These are phyloP conservation scores for Cecidostiba fungosa DNA, from an alignment of 2,888 invertebrate species.

Conservation along the genomic window DNA sequence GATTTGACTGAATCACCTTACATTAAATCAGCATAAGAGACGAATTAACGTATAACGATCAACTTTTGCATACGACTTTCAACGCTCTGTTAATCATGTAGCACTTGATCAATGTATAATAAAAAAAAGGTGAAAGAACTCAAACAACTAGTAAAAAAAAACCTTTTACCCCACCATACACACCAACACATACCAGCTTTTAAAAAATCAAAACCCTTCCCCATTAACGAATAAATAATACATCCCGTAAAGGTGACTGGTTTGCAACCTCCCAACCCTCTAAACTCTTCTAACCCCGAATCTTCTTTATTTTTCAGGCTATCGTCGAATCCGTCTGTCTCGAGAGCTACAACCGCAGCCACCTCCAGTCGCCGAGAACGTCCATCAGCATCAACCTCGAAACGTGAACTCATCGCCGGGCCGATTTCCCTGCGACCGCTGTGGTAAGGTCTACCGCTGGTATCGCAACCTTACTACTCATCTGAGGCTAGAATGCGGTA, in stretches of 20 bases:
- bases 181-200: not conserved
- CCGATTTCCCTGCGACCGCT: slow-evolving; percentile 81
- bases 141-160: not conserved
- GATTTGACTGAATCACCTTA: not conserved
- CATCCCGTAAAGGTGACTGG: not conserved
- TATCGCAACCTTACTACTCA: slow-evolving; percentile 83
- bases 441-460: slow-evolving; percentile 83
- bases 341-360: not conserved
- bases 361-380: not conserved
- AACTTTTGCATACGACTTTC: not conserved
- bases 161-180: not conserved
- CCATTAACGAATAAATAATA: not conserved
- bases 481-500: slow-evolving; percentile 83
- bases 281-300: not conserved
- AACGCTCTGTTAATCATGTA: not conserved
- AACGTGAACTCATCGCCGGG: slow-evolving; percentile 66
- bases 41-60: not conserved
- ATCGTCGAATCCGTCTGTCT: slow-evolving; percentile 21
- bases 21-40: not conserved
- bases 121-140: slow-evolving; percentile 1
- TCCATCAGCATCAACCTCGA: not conserved
- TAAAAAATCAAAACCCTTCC: not conserved
- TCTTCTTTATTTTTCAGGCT: slow-evolving; percentile 53
- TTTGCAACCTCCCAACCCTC: not conserved
- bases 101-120: not conserved